These are phyloP conservation scores for Pandemis corylana DNA, from an alignment of 2,888 invertebrate species.

Conservation along the genomic window DNA sequence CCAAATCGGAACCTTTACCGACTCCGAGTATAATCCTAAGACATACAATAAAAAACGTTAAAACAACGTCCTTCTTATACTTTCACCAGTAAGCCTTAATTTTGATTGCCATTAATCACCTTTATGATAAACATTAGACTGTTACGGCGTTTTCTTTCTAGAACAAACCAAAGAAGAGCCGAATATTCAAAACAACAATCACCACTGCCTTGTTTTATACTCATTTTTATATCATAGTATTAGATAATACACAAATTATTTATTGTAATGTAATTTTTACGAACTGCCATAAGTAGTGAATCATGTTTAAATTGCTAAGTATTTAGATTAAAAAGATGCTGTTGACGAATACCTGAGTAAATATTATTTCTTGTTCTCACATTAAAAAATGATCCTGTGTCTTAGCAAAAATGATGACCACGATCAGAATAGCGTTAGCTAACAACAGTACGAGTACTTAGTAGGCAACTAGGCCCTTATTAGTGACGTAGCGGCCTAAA, in stretches of 20 bases:
- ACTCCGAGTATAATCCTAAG: background rate
- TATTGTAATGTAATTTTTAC: constrained; percentile 68
- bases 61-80: no score
- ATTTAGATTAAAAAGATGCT: constrained; percentile 23
- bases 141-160: constrained; percentile 29
- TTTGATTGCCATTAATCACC: background rate
- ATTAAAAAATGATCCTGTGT: background rate
- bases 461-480: background rate
- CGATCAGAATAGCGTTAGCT: background rate
- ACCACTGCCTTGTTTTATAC: constrained; percentile 20
- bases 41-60: background rate
- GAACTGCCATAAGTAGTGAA: constrained; percentile 79
- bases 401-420: background rate
- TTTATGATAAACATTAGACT: background rate
- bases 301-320: constrained; percentile 24
- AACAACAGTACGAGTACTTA: background rate
- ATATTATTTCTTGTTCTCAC: background rate
- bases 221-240: constrained; percentile 25
- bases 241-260: constrained; percentile 61
- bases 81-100: no score
- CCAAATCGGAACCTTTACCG: background rate
- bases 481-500: background rate
- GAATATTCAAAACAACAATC: constrained; percentile 9
- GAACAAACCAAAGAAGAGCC: constrained; percentile 39
- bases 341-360: constrained; percentile 9